A percentile compares a stretch with the other conserved stretches of the same genome.
phyloP scores from a whole-genome alignment of 2,888 invertebrate species.

The Leucophora obtusa region DNA sequence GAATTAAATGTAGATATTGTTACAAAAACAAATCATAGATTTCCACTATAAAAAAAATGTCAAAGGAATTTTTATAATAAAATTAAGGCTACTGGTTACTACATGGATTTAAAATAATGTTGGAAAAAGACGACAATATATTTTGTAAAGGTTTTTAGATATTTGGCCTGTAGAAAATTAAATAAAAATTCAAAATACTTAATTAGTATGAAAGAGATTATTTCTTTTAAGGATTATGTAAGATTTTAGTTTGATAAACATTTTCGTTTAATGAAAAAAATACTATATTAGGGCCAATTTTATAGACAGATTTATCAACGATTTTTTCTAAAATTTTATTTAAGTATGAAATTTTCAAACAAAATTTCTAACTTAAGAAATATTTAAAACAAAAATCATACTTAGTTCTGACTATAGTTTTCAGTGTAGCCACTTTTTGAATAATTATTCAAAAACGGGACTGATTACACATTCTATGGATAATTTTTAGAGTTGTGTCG shows the following conservation, averaged over 20 bases:
- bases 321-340: no score
- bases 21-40: conserved; percentile 67
- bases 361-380: no score
- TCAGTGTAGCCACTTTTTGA: no score
- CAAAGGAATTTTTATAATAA: conserved; percentile 32
- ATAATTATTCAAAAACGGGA: no score
- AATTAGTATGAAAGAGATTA: conserved; percentile 41
- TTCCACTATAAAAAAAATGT: conserved; percentile 31
- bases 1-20: conserved; percentile 44
- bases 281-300: no score
- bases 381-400: no score
- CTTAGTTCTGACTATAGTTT: no score
- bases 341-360: no score
- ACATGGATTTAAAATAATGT: conserved; percentile 12
- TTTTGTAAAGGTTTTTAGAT: conserved; percentile 3
- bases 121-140: conserved; percentile 2
- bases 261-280: no score
- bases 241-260: not conserved
- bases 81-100: conserved; percentile 37
- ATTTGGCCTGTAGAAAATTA: not conserved
- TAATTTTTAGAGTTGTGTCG: no score
- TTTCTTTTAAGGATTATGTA: conserved; percentile 15
- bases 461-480: no score
- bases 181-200: conserved; percentile 13
- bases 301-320: no score